These are phyloP conservation scores for Eremobia ochroleuca DNA, from an alignment of 2,888 invertebrate genomes.

Conservation along the genomic window DNA sequence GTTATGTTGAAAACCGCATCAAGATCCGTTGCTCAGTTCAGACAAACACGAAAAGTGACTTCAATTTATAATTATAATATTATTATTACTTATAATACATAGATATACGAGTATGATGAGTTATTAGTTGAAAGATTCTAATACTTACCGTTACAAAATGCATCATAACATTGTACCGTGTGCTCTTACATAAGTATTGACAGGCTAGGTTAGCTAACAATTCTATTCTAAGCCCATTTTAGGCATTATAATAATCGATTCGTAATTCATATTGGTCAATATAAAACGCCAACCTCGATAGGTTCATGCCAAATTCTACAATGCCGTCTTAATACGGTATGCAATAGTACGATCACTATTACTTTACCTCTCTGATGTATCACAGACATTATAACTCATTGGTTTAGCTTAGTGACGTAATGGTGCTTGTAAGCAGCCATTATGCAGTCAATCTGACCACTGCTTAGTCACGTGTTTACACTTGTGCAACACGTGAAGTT, in stretches of 20 bases:
- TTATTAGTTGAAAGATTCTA: too few relatives aligned
- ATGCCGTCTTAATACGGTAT: not conserved
- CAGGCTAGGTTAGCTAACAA: not conserved
- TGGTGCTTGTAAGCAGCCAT: not conserved
- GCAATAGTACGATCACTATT: not conserved
- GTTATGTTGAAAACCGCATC: too few relatives aligned
- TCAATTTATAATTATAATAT: not conserved
- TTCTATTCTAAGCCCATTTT: not conserved
- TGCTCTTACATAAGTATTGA: not conserved
- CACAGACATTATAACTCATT: not conserved
- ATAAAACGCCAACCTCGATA: not conserved
- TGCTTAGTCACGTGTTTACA: not conserved
- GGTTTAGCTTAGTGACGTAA: not conserved
- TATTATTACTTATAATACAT: too few relatives aligned
- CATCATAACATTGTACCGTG: not conserved
- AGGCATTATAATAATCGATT: not conserved
- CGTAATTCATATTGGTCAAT: not conserved
- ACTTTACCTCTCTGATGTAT: not conserved
- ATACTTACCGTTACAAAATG: too few relatives aligned
- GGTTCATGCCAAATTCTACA: not conserved
- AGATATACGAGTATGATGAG: too few relatives aligned
- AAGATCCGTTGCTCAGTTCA: not conserved
- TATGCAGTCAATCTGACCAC: not conserved
- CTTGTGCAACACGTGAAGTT: not conserved
- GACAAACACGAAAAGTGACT: not conserved